Conservation (phyloP, 2,888 invertebrate genomes). For the Venusia cambrica region DNA sequence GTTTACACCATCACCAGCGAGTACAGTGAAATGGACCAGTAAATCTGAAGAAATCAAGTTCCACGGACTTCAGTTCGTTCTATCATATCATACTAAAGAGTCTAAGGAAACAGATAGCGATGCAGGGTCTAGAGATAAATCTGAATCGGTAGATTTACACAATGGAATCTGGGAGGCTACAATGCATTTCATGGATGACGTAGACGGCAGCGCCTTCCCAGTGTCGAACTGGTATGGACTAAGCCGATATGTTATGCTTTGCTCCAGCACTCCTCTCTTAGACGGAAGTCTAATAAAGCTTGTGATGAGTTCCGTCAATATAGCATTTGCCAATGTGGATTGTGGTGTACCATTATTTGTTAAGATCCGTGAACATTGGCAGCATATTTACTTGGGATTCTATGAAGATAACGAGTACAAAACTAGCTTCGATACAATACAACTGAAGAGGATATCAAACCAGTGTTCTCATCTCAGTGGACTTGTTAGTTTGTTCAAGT, state of each 20-base stretch:
- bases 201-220: slow-evolving; percentile 76
- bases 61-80: slow-evolving; percentile 51
- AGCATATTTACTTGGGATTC: slow-evolving; percentile 90
- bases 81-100: slow-evolving; percentile 57
- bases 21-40: slow-evolving; percentile 64
- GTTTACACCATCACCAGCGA: slow-evolving; percentile 38
- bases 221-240: slow-evolving; percentile 90
- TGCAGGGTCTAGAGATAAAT: slow-evolving; percentile 72
- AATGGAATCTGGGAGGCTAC: slow-evolving; percentile 66
- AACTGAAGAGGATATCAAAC: slow-evolving; percentile 88
- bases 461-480: slow-evolving; percentile 92
- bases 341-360: slow-evolving; percentile 93
- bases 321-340: slow-evolving; percentile 90
- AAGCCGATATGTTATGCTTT: slow-evolving; percentile 89
- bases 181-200: slow-evolving; percentile 62
- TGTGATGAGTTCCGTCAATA: slow-evolving; percentile 89
- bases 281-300: slow-evolving; percentile 89
- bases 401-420: slow-evolving; percentile 88
- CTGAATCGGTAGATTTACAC: slow-evolving; percentile 72
- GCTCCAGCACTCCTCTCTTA: slow-evolving; percentile 82
- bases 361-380: slow-evolving; percentile 91
- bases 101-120: slow-evolving; percentile 38
- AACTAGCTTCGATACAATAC: slow-evolving; percentile 94
- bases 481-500: slow-evolving; percentile 92
- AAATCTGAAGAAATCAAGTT: slow-evolving; percentile 66